These are phyloP conservation scores for Psilopsiagon aurifrons DNA, from an alignment of 2,113 vertebrate genomes.

Conservation along the genomic window DNA sequence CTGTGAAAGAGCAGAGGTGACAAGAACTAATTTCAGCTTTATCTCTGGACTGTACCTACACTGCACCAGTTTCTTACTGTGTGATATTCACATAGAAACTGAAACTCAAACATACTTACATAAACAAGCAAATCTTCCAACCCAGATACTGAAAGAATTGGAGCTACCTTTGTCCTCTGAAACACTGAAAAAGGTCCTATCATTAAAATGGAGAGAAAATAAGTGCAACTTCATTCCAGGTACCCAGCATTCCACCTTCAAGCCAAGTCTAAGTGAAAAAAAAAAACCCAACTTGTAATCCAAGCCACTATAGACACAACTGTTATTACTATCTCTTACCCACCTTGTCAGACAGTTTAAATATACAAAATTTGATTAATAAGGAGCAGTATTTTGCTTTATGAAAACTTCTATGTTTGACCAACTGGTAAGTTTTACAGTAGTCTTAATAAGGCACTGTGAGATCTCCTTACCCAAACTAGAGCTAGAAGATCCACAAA, in stretches of 20 bases:
- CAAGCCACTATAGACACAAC: background rate
- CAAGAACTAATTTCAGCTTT: background rate
- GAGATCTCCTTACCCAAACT: background rate
- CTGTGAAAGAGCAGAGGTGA: background rate
- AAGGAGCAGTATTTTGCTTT: background rate
- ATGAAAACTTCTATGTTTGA: background rate
- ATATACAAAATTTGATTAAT: background rate
- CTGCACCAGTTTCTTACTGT: background rate
- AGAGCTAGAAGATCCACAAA: background rate
- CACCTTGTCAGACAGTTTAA: background rate
- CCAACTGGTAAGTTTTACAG: background rate
- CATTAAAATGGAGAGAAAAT: conserved; percentile 37
- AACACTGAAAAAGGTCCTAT: conserved; percentile 20
- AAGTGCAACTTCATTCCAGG: background rate
- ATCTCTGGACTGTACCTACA: background rate
- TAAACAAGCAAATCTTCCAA: conserved; percentile 26
- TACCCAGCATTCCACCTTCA: background rate
- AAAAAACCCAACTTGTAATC: background rate
- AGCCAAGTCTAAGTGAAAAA: conserved; percentile 21
- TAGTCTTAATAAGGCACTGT: background rate
- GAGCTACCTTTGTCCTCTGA: conserved; percentile 7
- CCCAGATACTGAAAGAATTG: background rate
- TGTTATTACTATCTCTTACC: background rate
- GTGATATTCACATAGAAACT: background rate
- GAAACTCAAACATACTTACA: background rate